phyloP scores from a whole-genome alignment of 2,888 invertebrate species.

The Xylota segnis region DNA sequence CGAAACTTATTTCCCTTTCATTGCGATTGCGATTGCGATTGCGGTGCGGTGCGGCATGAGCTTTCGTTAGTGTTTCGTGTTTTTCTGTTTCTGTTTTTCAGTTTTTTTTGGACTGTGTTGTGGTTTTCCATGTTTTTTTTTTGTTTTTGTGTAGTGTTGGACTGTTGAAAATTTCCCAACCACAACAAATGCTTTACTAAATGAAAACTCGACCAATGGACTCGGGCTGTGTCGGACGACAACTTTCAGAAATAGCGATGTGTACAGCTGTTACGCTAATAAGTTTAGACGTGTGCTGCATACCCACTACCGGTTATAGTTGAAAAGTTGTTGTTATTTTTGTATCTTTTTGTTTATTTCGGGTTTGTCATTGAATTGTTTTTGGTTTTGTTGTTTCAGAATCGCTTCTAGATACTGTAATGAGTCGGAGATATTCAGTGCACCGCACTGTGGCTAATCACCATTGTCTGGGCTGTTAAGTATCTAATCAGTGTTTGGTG shows the following conservation, averaged over 20 bases:
- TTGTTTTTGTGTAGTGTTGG: not conserved
- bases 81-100: not conserved
- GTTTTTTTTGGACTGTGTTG: conserved; percentile 18
- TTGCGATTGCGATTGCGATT: no score
- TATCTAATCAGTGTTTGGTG: not conserved
- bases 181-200: conserved; percentile 24
- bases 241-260: conserved; percentile 59
- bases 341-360: conserved; percentile 7
- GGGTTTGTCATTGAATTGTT: conserved; percentile 1
- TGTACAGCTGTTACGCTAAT: conserved; percentile 43
- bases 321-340: conserved; percentile 15
- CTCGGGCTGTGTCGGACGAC: conserved; percentile 27
- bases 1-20: conserved; percentile 55
- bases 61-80: conserved; percentile 33
- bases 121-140: conserved; percentile 25
- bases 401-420: not conserved
- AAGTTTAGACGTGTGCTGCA: conserved; percentile 42
- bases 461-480: not conserved
- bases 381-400: conserved; percentile 3
- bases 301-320: conserved; percentile 23
- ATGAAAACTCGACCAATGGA: conserved; percentile 51
- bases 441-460: not conserved
- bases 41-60: conserved; percentile 11
- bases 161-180: conserved; percentile 36
- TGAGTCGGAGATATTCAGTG: conserved; percentile 11